Evolutionary conservation across 1,140 invertebrate genomes (phyloP), one percentile per base, ranked within the genome.

Genomic region (Heliconius himera): DNA sequence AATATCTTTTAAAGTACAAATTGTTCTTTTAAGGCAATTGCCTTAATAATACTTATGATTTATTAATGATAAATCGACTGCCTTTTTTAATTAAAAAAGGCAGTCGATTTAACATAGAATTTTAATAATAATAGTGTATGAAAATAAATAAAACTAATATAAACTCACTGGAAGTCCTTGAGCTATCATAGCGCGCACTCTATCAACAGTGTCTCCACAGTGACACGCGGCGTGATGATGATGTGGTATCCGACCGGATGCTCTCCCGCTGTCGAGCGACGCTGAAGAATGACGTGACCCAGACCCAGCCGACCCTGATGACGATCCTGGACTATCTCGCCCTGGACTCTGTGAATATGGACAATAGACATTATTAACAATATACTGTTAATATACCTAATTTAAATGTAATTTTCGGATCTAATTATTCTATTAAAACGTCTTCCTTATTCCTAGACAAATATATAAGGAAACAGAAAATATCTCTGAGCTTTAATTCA

Each of bases 251-350:
- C 93, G 95, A 71, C 96, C 96, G 1, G 98, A 98, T 8, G 98
- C 98, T 82, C 98, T 95, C 8, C 98, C 98, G 85, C 97, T 98
- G 94, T 99, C 98, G 86, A 99, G 95, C 77, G 98, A 99, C 56
- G 98, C 98, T 0, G 98, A 98, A 80, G 98, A 98, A 90, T 98
- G 97, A n/a, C 97, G 96, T 26, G 97, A 97, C 8, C 97, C 97
- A 0, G 96, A 96, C 8, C 96, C 96, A 1, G 96, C 96, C 11
- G 97, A 97, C 1, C 97, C 98, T 74, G 97, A 98, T 11, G 97
- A 98, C 0, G 97, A 98, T 29, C 97, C 97, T 5, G 98, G 98
- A 92, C 97, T 98, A 91, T 98, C 98, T 73, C 98, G 95, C 22
- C 98, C 98, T 26, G 98, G 98, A 87, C 97, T 98, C 96, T 98